Base-by-base conservation (phyloP, 2,797 vertebrate genomes). In the Leptatherina wallacei region DNA sequence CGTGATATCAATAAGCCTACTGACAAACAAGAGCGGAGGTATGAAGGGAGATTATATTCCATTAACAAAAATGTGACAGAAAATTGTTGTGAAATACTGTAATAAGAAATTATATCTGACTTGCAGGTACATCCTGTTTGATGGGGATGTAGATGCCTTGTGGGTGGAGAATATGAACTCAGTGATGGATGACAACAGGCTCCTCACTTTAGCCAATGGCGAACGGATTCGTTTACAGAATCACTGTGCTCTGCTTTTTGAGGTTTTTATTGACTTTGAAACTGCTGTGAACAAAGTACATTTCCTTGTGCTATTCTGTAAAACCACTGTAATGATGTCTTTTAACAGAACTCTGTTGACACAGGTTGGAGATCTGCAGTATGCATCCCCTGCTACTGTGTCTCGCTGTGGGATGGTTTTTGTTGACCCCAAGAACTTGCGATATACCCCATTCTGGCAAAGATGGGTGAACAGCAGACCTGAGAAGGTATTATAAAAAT, bases 151-250 rank as follows among this genome's bases (percentile, higher is more conserved):
- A 65, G 98, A 99, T 56, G 96, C 98, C 57, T 91, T 99, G 20
- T 99, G 98, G 98, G 98, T 99, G 4, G 98, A 99, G 87, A 99
- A 99, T 86, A 99, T 99, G 98, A 99, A 99, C 90, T 99, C 98
- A 0, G 98, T 99, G 78, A 99, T 99, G 98, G 98, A 99, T 33
- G 98, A 99, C 91, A 99, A 99, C 92, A 99, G 94, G 84, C 91
- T 99, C 65, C 79, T 99, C 87, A 99, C 98, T 0, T 82, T 99
- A 85, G 97, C 98, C 71, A 99, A 99, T 0, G 98, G 98, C 27
- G 98, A 99, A 77, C 93, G 98, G 73, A 99, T 99, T 59, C 95
- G 97, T 47, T 95, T 99, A 9, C 98, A 98, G 85, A 73, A 74
- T 0, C 96, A 99, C 85, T 99, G 98, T 44, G 98, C 98, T 0